Conservation (phyloP, 2,888 invertebrate species). For the Eurytoma californica region DNA sequence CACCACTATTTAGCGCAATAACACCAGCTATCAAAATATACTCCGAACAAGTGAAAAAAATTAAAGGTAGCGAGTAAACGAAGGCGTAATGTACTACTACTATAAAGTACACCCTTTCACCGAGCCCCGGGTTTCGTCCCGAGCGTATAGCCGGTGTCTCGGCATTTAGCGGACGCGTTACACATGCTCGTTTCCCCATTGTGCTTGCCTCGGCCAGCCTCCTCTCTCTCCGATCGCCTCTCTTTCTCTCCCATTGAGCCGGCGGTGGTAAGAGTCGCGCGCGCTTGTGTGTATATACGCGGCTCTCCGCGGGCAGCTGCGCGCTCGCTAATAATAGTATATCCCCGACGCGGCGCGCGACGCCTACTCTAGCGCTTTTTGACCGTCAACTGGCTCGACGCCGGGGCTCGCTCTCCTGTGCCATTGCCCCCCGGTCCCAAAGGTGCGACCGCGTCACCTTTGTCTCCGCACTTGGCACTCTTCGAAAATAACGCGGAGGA, state of each 20-base stretch:
- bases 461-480: background rate
- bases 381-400: slow-evolving; percentile 9
- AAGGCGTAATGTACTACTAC: too few relatives aligned
- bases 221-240: background rate
- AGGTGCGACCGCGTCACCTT: background rate
- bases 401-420: background rate
- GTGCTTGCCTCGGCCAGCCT: background rate
- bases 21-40: too few relatives aligned
- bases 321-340: slow-evolving; percentile 39
- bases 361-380: slow-evolving; percentile 17
- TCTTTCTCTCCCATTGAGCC: slow-evolving; percentile 6
- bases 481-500: too few relatives aligned
- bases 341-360: slow-evolving; percentile 26
- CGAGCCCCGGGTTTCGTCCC: background rate
- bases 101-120: background rate
- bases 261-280: background rate
- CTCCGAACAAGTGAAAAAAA: too few relatives aligned
- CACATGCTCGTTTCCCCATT: slow-evolving; percentile 22
- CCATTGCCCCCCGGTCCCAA: slow-evolving; percentile 19
- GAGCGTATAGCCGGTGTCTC: background rate
- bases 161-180: background rate
- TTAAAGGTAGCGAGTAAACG: too few relatives aligned
- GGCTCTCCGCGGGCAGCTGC: slow-evolving; percentile 28
- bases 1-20: too few relatives aligned
- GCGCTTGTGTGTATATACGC: background rate